These are phyloP conservation scores for Varanus salvator DNA, from an alignment of 2,113 vertebrate genomes.

Conservation along the genomic window DNA sequence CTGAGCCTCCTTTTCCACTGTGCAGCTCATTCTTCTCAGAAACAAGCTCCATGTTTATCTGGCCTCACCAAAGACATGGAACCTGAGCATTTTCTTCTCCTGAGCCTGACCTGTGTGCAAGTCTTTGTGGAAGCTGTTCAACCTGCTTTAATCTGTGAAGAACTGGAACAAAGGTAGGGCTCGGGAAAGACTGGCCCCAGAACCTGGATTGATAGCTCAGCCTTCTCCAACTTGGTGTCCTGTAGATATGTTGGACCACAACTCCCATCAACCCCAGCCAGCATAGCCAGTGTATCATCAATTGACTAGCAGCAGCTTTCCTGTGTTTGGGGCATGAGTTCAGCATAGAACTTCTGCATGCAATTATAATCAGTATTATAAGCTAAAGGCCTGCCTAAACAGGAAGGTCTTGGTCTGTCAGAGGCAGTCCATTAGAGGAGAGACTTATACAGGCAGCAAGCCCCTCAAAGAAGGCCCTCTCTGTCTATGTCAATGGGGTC, in stretches of 20 bases:
- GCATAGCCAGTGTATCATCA: background rate
- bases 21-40: constrained; percentile 4
- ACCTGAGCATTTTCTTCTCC: background rate
- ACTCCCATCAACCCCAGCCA: background rate
- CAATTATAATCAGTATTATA: background rate
- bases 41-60: constrained; percentile 10
- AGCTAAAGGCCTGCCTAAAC: background rate
- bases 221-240: too few relatives aligned
- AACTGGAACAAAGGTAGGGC: background rate
- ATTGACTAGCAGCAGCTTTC: background rate
- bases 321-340: too few relatives aligned
- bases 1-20: background rate
- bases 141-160: constrained; percentile 5
- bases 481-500: too few relatives aligned
- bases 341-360: too few relatives aligned
- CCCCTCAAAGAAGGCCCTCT: background rate
- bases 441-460: background rate
- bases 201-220: background rate
- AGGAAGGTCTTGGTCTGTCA: background rate
- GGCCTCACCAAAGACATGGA: background rate
- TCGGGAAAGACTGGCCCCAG: background rate
- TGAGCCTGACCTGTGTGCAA: background rate
- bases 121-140: background rate
- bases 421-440: background rate
- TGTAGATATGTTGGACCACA: background rate